phyloP scores from a whole-genome alignment of 1,140 invertebrate genomes.

The Aculops lycopersici region DNA sequence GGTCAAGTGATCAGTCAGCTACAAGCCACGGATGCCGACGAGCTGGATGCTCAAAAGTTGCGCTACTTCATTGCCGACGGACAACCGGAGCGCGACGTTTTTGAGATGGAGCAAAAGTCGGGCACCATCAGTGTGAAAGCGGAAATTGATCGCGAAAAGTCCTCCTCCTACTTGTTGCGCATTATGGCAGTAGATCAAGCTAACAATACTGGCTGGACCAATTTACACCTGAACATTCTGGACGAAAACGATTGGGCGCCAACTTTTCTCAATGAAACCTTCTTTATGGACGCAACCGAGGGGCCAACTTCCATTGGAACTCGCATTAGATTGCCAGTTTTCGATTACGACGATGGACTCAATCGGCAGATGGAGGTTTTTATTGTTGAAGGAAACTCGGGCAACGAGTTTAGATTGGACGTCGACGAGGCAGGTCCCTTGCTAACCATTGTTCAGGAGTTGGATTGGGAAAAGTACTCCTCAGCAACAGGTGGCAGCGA shows the following conservation, averaged over 20 bases:
- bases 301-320: constrained; percentile 14
- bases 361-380: constrained; percentile 17
- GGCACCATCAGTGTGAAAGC: constrained; percentile 11
- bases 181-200: constrained; percentile 12
- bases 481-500: too few species aligned
- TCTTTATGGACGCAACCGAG: constrained; percentile 16
- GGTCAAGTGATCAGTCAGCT: constrained; percentile 12
- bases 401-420: constrained; percentile 13
- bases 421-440: constrained; percentile 13
- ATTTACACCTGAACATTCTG: constrained; percentile 15
- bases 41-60: constrained; percentile 11
- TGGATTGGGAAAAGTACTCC: constrained; percentile 13
- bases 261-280: constrained; percentile 16
- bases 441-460: constrained; percentile 12
- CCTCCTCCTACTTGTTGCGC: constrained; percentile 10
- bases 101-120: constrained; percentile 11
- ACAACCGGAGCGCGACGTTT: constrained; percentile 6
- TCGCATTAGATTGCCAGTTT: constrained; percentile 11
- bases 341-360: constrained; percentile 13
- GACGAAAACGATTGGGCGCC: constrained; percentile 15
- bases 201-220: constrained; percentile 14
- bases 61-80: constrained; percentile 12
- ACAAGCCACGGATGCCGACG: constrained; percentile 12
- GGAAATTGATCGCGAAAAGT: constrained; percentile 12
- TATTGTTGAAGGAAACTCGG: constrained; percentile 16